Evolutionary conservation across 2,113 vertebrate species (phyloP).

Genomic region (Trinectes maculatus): DNA sequence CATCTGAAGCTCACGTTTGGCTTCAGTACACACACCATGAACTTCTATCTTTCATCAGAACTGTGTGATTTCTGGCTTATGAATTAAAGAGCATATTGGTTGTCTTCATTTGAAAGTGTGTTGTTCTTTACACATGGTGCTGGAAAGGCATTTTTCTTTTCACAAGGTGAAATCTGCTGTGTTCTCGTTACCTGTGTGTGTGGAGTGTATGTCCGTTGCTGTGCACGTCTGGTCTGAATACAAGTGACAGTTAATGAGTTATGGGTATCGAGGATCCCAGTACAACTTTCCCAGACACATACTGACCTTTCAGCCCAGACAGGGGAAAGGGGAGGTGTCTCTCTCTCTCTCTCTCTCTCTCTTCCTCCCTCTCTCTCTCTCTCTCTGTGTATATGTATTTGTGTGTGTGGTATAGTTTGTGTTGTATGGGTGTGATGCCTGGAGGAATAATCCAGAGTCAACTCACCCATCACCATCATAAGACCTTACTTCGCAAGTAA

Average conservation of each 20-base stretch:
- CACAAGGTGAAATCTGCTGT: conserved; percentile 32
- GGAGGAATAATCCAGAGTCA: no score
- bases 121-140: conserved; percentile 36
- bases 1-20: conserved; percentile 15
- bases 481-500: no score
- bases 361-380: no score
- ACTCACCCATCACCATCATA: no score
- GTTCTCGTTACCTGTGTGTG: conserved; percentile 4
- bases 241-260: conserved; percentile 96
- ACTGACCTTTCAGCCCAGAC: conserved; percentile 97
- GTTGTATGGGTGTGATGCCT: no score
- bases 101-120: conserved; percentile 35
- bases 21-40: background rate
- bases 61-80: conserved; percentile 80
- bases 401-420: background rate
- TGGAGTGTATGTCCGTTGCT: conserved; percentile 64
- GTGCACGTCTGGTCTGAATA: conserved; percentile 89
- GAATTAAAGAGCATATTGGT: conserved; percentile 61
- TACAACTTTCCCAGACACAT: conserved; percentile 95
- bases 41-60: conserved; percentile 8
- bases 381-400: conserved; percentile 74
- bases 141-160: conserved; percentile 28
- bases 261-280: conserved; percentile 92
- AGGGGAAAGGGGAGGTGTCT: conserved; percentile 82
- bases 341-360: conserved; percentile 88